phyloP scores from a whole-genome alignment of 2,113 vertebrate species.

The Herpailurus yagouaroundi region DNA sequence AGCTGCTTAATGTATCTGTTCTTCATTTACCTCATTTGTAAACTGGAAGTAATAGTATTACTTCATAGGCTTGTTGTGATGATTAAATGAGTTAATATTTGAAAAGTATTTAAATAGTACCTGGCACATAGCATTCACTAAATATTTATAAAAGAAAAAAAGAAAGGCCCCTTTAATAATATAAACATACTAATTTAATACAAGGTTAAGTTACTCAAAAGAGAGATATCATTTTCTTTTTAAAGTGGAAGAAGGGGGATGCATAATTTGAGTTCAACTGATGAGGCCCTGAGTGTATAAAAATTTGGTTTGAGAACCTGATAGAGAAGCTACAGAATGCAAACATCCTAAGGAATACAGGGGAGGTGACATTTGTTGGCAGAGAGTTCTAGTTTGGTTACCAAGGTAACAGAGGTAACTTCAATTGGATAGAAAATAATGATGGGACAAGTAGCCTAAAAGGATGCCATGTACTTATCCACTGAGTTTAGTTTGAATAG shows the following conservation, averaged over 20 bases:
- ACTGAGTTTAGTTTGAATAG: neutral
- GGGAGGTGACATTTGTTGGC: neutral
- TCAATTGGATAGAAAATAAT: conserved; percentile 10
- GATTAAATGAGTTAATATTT: neutral
- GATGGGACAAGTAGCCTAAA: neutral
- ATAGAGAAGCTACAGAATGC: neutral
- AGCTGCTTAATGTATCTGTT: neutral
- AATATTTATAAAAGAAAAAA: neutral
- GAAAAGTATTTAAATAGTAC: neutral
- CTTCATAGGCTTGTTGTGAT: neutral
- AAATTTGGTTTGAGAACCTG: neutral
- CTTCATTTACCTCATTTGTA: neutral
- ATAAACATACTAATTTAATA: neutral
- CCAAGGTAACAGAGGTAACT: conserved; percentile 20
- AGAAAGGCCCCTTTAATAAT: neutral
- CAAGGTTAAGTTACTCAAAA: conserved; percentile 5
- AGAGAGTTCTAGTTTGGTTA: neutral
- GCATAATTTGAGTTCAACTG: neutral
- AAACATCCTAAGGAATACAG: neutral
- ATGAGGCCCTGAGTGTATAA: neutral
- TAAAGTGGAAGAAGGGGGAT: neutral
- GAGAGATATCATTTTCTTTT: neutral
- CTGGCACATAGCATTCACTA: neutral
- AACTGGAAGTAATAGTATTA: neutral
- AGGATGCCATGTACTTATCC: neutral